These are phyloP conservation scores for Progne subis DNA, from an alignment of 2,113 vertebrate genomes.

Conservation along the genomic window DNA sequence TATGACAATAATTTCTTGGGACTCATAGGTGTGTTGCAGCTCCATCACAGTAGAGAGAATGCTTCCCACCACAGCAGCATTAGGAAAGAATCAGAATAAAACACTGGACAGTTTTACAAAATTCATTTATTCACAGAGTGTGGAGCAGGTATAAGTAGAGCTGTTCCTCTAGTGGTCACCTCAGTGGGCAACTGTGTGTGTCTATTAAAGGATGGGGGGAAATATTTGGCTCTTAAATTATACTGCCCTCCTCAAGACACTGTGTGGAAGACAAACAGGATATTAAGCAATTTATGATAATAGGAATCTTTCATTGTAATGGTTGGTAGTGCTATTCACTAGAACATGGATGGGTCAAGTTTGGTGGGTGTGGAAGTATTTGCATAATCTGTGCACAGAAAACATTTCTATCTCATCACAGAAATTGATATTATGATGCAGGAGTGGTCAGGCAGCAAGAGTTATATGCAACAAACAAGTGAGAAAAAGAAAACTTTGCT, in stretches of 20 bases:
- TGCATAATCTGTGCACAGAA: background rate
- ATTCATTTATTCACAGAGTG: background rate
- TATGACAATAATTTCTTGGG: background rate
- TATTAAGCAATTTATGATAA: background rate
- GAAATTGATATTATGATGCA: background rate
- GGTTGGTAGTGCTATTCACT: background rate
- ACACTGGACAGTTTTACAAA: background rate
- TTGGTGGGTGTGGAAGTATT: background rate
- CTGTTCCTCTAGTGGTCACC: background rate
- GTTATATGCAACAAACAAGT: background rate
- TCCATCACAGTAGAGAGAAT: background rate
- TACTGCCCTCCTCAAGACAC: background rate
- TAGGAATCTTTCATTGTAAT: background rate
- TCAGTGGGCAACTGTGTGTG: background rate
- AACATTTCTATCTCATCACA: background rate
- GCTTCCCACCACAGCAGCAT: background rate
- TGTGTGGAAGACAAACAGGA: background rate
- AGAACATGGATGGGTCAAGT: fast-evolving
- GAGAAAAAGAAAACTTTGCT: background rate
- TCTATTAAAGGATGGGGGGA: background rate
- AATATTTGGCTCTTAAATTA: background rate
- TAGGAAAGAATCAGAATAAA: background rate
- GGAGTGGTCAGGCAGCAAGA: background rate
- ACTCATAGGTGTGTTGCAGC: background rate
- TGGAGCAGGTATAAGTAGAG: background rate